Percentiles rank a stretch among this genome's conserved stretches.
Evolutionary conservation across 2,113 vertebrate genomes (phyloP).

Genomic region (Danionella cerebrum): DNA sequence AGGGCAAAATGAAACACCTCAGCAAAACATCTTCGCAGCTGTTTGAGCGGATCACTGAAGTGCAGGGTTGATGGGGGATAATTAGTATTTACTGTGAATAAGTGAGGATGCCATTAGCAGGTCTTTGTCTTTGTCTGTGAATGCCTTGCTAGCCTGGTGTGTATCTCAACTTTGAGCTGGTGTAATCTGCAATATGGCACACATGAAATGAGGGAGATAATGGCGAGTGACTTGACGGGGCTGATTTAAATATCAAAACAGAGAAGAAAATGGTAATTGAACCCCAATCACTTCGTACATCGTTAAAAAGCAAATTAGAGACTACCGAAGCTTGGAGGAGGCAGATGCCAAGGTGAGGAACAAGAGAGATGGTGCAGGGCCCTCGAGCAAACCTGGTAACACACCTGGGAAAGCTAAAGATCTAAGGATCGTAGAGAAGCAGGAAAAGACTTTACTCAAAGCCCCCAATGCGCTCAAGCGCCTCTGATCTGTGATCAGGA

Average conservation of each 20-base stretch:
- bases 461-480: not conserved
- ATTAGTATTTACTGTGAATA: conserved; percentile 40
- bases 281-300: conserved; percentile 55
- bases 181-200: conserved; percentile 28
- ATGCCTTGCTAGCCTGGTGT: not conserved
- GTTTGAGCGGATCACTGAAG: not conserved
- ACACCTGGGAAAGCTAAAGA: conserved; percentile 8
- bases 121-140: conserved; percentile 26
- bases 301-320: conserved; percentile 57
- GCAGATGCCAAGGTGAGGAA: conserved; percentile 13
- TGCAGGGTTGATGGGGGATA: conserved; percentile 14
- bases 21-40: conserved; percentile 9
- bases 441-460: not conserved
- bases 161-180: conserved; percentile 31
- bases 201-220: conserved; percentile 35
- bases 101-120: conserved; percentile 30
- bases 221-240: conserved; percentile 33
- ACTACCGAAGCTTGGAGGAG: conserved; percentile 41
- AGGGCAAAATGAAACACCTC: conserved; percentile 26
- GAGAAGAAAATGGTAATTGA: conserved; percentile 64
- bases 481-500: not conserved
- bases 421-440: conserved; percentile 12
- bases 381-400: conserved; percentile 2
- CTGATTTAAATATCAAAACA: conserved; percentile 68
- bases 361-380: not conserved